phyloP scores from a whole-genome alignment of 1,140 invertebrate genomes.

The Drosophila suzukii region DNA sequence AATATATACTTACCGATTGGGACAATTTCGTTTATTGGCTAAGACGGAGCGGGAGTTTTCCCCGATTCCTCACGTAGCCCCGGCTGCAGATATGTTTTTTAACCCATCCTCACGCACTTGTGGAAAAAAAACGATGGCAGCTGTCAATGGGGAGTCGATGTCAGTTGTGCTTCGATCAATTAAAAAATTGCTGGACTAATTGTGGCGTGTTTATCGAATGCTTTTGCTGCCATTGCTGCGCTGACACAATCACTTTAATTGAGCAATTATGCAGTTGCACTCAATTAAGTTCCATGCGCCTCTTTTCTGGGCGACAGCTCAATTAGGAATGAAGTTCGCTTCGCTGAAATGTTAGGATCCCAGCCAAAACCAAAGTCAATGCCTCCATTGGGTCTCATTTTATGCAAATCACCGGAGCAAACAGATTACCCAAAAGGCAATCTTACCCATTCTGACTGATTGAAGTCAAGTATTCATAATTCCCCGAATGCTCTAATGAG shows the following conservation, averaged over 20 bases:
- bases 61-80: conserved; percentile 28
- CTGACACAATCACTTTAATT: conserved; percentile 73
- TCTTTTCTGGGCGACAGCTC: conserved; percentile 39
- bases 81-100: conserved; percentile 30
- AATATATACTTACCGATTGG: conserved; percentile 42
- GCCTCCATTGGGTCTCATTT: conserved; percentile 30
- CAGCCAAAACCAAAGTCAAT: conserved; percentile 11
- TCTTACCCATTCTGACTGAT: background rate
- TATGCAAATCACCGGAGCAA: conserved; percentile 72
- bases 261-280: conserved; percentile 77
- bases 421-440: conserved; percentile 52
- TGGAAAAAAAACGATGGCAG: conserved; percentile 8
- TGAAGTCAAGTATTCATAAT: conserved; percentile 74
- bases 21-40: conserved; percentile 37
- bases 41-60: conserved; percentile 7
- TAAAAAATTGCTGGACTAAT: conserved; percentile 72
- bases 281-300: conserved; percentile 65
- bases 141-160: conserved; percentile 53
- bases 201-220: conserved; percentile 56
- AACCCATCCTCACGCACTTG: conserved; percentile 42
- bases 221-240: conserved; percentile 3
- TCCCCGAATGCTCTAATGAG: conserved; percentile 66
- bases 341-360: background rate
- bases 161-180: conserved; percentile 59
- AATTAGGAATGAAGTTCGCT: conserved; percentile 6